Percentiles rank a stretch among this genome's conserved stretches.
phyloP scores from a whole-genome alignment of 1,140 invertebrate genomes.

The Conopomorpha cramerella region DNA sequence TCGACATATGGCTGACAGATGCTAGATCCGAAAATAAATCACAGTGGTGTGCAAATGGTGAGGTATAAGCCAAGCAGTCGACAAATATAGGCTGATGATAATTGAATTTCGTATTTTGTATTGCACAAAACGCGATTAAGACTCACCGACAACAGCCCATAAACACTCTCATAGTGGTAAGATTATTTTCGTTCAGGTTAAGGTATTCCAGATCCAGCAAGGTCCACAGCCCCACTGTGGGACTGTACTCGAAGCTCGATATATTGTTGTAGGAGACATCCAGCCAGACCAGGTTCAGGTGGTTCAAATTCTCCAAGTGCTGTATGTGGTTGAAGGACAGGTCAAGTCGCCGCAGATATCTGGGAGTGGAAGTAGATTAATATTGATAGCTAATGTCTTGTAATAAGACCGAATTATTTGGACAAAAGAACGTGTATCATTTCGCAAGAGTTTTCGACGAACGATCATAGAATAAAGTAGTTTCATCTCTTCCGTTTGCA shows the following conservation, averaged over 20 bases:
- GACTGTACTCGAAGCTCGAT: slow-evolving; percentile 29
- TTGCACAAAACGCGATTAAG: too few relatives aligned
- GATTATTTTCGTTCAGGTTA: slow-evolving; percentile 44
- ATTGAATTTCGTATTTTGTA: too few relatives aligned
- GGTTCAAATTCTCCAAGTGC: slow-evolving; percentile 39
- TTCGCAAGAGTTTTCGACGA: too few relatives aligned
- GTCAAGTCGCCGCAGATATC: slow-evolving; percentile 41
- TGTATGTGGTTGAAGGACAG: slow-evolving; percentile 48
- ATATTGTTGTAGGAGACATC: slow-evolving; percentile 50
- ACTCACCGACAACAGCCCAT: slow-evolving; percentile 38
- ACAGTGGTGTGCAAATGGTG: too few relatives aligned
- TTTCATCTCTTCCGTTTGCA: too few relatives aligned
- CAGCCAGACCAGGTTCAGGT: slow-evolving; percentile 33
- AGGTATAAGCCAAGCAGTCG: too few relatives aligned
- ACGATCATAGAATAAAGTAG: too few relatives aligned
- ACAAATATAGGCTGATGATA: too few relatives aligned
- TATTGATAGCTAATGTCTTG: too few relatives aligned
- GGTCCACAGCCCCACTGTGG: slow-evolving; percentile 30
- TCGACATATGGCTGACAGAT: too few relatives aligned
- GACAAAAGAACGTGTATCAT: not conserved
- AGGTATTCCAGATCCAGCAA: slow-evolving; percentile 40
- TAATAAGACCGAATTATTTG: slow-evolving; percentile 1
- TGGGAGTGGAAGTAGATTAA: slow-evolving; percentile 8
- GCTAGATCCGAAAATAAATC: too few relatives aligned
- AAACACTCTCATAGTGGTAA: slow-evolving; percentile 42